Evolutionary conservation across 2,113 vertebrate species (phyloP), one percentile per base, ranked within the genome.

Genomic region (Empidonax alnorum): DNA sequence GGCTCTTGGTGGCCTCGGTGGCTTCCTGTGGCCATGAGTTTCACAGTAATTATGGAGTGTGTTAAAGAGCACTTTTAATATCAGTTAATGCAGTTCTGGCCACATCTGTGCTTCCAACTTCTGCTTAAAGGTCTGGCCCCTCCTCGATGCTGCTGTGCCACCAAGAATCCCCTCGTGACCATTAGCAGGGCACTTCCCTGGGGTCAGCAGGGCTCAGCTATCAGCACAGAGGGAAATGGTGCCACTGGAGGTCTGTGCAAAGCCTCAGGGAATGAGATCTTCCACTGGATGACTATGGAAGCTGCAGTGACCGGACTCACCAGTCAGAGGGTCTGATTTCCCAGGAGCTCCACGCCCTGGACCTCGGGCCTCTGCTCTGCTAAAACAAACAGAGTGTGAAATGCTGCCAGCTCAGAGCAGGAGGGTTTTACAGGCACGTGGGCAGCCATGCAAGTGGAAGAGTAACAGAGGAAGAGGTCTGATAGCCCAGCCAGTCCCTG

Each of bases 1-100:
- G 86, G 30, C 47, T 81, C 68, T 22, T 8, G 28, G 35, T 20
- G 14, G 50, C 76, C 83, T 69, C 52, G 7, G 10, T 8, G 49
- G 71, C 77, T 91, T 91, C 91, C 89, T 58, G 56, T 44, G 66
- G 41, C 89, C 76, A 71, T 13, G 49, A 76, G 58, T 46, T 65
- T 27, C 66, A 76, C 3, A 3, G 49, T 27, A 71, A 82, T 89
- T 56, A 56, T 7, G 17, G 3, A 22, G 7, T 6, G 14, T 49
- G 58, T 59, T 89, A 84, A 91, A 49, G 23, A 87, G 71, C 63
- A 30, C 30, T 61, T 84, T 62, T 61, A 6, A n/a, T 49, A 68
- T 47, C 65, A 87, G 56, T 84, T 65, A 35, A 85, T 76, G 71
- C 66, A 89, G 35, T 15, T 90, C 69, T 91, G 87, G 56, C 69